Conservation (phyloP, 2,797 vertebrate genomes). For the Lophius americanus region DNA sequence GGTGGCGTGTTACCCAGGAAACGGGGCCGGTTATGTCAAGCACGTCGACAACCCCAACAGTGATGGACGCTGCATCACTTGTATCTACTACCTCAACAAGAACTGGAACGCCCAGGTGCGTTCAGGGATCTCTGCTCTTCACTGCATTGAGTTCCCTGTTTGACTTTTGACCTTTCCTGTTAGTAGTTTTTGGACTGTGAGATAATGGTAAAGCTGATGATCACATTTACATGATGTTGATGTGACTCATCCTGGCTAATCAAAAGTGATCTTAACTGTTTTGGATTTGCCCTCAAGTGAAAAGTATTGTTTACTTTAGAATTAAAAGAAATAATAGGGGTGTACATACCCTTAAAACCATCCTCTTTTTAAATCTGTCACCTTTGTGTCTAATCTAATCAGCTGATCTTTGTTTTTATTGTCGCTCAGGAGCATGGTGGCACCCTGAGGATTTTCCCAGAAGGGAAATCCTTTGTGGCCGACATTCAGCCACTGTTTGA, state of each 20-base stretch:
- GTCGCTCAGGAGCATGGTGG: slow-evolving; percentile 88
- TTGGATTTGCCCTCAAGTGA: too few relatives aligned
- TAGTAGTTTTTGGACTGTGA: neutral
- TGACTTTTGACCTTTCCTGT: neutral
- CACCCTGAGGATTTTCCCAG: slow-evolving; percentile 92
- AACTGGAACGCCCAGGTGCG: slow-evolving; percentile 91
- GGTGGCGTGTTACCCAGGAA: slow-evolving; percentile 97
- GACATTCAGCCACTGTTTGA: slow-evolving; percentile 94
- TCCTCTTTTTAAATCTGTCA: too few relatives aligned
- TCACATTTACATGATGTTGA: too few relatives aligned
- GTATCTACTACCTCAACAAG: slow-evolving; percentile 98
- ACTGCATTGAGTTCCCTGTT: too few relatives aligned
- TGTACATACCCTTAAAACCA: too few relatives aligned
- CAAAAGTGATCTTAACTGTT: too few relatives aligned
- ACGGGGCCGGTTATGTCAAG: slow-evolving; percentile 93
- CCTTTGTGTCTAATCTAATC: neutral
- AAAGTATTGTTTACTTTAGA: too few relatives aligned
- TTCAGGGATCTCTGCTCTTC: slow-evolving; percentile 14
- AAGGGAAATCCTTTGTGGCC: slow-evolving; percentile 88
- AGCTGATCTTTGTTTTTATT: slow-evolving; percentile 6
- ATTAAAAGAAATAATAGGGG: too few relatives aligned
- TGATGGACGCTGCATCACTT: slow-evolving; percentile 94
- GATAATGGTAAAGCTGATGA: neutral
- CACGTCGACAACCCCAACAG: slow-evolving; percentile 95
- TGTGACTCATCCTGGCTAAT: too few relatives aligned